phyloP scores from a whole-genome alignment of 2,888 invertebrate species.

The Peribatodes rhomboidaria region DNA sequence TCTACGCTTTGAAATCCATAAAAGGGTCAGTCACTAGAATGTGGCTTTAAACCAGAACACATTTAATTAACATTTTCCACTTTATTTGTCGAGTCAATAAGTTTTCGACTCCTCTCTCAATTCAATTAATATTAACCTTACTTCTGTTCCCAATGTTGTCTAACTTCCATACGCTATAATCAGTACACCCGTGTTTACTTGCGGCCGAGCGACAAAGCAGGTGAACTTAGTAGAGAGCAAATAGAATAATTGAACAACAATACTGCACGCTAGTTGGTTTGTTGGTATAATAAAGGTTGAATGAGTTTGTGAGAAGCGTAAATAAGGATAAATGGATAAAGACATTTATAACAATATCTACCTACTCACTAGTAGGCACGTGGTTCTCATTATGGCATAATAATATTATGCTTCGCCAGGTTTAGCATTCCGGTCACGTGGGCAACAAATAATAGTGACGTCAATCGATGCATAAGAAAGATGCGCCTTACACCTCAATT shows the following conservation, averaged over 20 bases:
- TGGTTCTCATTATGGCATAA: no score
- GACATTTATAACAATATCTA: no score
- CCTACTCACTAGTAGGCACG: no score
- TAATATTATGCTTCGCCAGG: no score
- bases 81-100: background rate
- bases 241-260: conserved; percentile 22
- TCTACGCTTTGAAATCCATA: no score
- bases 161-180: conserved; percentile 7
- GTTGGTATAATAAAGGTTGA: no score
- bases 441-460: no score
- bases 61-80: background rate
- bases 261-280: conserved; percentile 8
- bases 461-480: no score
- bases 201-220: conserved; percentile 7
- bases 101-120: background rate
- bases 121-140: background rate
- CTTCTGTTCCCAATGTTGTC: background rate
- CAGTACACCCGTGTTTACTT: conserved; percentile 13
- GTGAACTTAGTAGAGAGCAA: conserved; percentile 9
- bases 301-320: background rate
- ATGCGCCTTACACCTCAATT: no score
- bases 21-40: no score
- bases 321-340: background rate
- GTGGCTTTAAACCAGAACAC: no score
- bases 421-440: no score